These are phyloP conservation scores for Drosophila kanapiae DNA, from an alignment of 1,140 invertebrate species.

Conservation along the genomic window DNA sequence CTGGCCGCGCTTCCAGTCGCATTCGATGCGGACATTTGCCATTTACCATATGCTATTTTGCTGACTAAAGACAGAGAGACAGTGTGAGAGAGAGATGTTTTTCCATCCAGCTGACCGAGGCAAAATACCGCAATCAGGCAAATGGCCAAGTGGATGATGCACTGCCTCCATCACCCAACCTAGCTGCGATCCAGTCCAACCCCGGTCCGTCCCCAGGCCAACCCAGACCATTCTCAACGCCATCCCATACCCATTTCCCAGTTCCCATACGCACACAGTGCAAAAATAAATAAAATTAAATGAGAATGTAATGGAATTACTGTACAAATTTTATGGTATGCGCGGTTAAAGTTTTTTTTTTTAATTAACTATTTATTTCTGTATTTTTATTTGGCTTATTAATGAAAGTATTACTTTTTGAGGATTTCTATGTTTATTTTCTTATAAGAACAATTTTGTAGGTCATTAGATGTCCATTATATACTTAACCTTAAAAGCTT, in stretches of 20 bases:
- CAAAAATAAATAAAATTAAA: constrained; percentile 6
- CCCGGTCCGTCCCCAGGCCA: constrained; percentile 32
- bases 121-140: constrained; percentile 79
- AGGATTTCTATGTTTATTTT: not conserved
- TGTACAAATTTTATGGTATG: not conserved
- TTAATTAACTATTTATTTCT: not conserved
- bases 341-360: not conserved
- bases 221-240: constrained; percentile 32
- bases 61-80: not conserved
- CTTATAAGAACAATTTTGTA: not conserved
- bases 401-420: not conserved
- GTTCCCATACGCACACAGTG: constrained; percentile 6
- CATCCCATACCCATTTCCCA: constrained; percentile 26
- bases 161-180: constrained; percentile 43
- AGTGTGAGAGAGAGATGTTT: not conserved
- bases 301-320: constrained; percentile 8
- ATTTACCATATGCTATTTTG: constrained; percentile 39
- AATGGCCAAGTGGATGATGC: constrained; percentile 62
- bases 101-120: constrained; percentile 19
- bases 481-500: too few relatives aligned
- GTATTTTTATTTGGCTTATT: not conserved
- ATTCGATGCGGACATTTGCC: constrained; percentile 56
- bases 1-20: constrained; percentile 24
- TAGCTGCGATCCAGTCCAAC: constrained; percentile 14
- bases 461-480: too few relatives aligned